Evolutionary conservation across 1,140 invertebrate species (phyloP), one percentile per base, ranked within the genome.

Genomic region (Charaxes varanes): DNA sequence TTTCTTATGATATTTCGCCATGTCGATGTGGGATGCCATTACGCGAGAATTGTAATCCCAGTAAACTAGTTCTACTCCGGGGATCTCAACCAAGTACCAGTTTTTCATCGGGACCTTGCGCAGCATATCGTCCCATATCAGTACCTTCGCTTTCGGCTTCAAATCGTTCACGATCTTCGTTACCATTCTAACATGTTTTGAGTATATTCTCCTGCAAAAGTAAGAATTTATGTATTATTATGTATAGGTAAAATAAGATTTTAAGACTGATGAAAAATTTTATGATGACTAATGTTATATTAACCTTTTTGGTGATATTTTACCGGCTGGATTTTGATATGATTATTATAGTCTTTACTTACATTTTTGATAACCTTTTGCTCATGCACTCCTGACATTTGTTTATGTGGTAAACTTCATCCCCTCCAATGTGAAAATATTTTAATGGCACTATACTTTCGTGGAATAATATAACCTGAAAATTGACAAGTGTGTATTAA

Each of bases 41-140:
- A 63, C 7, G 5, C 38, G 47, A 2, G 56, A 12, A 31, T 85
- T 86, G 56, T 93, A 94, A 1, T 90, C 87, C 94, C 94, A 95
- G n/a, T 95, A 90, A 88, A 97, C 95, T 0, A 92, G 93, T 71
- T 96, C 92, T 0, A 96, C 90, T 27, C 93, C 86, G 17, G 22
- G 16, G 15, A 88, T 87, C 0, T 90, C 83, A n/a, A 89, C 88
- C 30, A 88, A 88, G 70, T 88, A 82, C 70, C 93, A 87, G 58
- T 87, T 81, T 36, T 87, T 84, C 48, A 88, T 74, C n/a, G 89
- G 87, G 53, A 95, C 89, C 19, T 90, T 87, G 13, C 94, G 85
- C 18, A 98, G 65, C 94, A 98, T 97, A 70, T 99, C 97, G 64
- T 98, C 96, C 97, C 97, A 98, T 53, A 98, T 92, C 4, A 99